A percentile compares a stretch with the other conserved stretches of the same genome.
Evolutionary conservation across 2,888 invertebrate species (phyloP).

Genomic region (Vanessa cardui): DNA sequence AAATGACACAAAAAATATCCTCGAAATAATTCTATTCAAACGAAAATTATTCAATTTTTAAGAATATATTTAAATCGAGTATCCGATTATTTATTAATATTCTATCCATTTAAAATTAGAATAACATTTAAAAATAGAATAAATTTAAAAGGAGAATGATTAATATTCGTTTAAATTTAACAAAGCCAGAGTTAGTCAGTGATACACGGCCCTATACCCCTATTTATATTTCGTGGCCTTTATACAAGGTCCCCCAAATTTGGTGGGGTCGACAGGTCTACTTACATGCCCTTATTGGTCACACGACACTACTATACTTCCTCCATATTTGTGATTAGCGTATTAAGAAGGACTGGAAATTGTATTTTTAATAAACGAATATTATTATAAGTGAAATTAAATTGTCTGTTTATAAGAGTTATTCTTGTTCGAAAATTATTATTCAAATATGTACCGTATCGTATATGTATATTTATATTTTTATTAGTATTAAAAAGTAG

Average conservation of each 20-base stretch:
- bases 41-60: no score
- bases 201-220: constrained; percentile 11
- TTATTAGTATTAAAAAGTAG: no score
- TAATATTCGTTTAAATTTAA: constrained; percentile 2
- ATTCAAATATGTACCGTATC: no score
- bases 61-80: no score
- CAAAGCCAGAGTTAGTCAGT: neutral
- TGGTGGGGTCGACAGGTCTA: constrained; percentile 51
- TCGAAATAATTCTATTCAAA: no score
- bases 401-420: no score
- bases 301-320: constrained; percentile 17
- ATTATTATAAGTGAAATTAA: no score
- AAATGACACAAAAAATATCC: no score
- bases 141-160: neutral
- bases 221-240: constrained; percentile 45
- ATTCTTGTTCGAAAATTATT: no score
- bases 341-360: neutral
- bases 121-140: no score
- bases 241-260: constrained; percentile 51
- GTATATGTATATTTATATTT: no score
- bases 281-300: constrained; percentile 34
- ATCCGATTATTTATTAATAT: no score
- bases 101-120: neutral
- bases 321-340: constrained; percentile 11
- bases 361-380: neutral